Evolutionary conservation across 2,888 invertebrate species (phyloP), one percentile per base, ranked within the genome.

Genomic region (Myopa tessellatipennis): DNA sequence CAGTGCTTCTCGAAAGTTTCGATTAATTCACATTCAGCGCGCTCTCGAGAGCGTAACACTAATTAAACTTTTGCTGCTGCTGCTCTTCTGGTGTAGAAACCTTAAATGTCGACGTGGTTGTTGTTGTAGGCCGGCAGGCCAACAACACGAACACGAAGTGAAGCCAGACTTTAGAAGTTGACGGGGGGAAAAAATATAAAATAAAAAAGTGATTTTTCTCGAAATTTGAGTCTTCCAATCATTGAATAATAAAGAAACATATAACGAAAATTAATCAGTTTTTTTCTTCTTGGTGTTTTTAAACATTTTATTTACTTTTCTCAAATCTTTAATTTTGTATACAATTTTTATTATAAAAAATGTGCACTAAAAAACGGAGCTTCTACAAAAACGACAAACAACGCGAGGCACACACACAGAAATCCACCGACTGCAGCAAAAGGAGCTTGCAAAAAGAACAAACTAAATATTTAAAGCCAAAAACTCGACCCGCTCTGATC

Each of bases 21-120:
- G n/a, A 67, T 36, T 40, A 67, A 4, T 52, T 55, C 40, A 34
- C 60, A 73, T 61, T 73, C 73, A 73, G 73, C 73, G 50, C 3
- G 40, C 72, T 72, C 73, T 52, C 45, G 52, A 67, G 74, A 36
- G 58, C 14, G 26, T 12, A 52, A 8, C n/a, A 36, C 58, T 0
- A 60, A 60, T 2, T 16, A n/a, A 58, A 34, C 38, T 65, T 36
- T 50, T 38, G 18, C 36, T 40, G 61, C n/a, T 38, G 61, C n/a
- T 38, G n/a, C 65, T 70, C 71, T 71, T 76, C 55, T 76, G 26
- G 74, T 74, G 55, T 74, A 74, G 74, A 74, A 74, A 74, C 74
- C 74, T 52, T 55, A 74, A 74, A 50, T 58, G 14, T 68, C 12
- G 16, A 18, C 16, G n/a, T 58, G 55, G 36, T 58, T 58, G 38